Base-by-base conservation (phyloP, 2,113 vertebrate species). In the Oryzias javanicus region DNA sequence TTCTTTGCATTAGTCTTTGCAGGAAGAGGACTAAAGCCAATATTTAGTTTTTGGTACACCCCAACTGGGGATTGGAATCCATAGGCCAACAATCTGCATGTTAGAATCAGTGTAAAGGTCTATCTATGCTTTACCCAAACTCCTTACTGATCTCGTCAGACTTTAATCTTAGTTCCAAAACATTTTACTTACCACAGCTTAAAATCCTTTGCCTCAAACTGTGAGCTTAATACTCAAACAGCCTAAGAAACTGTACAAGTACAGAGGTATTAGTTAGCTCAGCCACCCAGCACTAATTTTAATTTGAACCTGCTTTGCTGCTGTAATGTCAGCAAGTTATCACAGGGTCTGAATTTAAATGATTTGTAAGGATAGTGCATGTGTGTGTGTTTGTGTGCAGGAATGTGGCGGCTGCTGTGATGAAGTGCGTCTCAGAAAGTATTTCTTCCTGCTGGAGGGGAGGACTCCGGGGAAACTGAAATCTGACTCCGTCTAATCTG, bases 301-400 rank as follows among this genome's bases (percentile, higher is more conserved):
- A 73, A 80, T 69, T 68, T 64, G 70, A 76, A 80, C 53, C 70
- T 47, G 61, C 61, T 67, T 70, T 46, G 54, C 52, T 62, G 60
- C 60, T 63, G 61, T 76, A 67, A 74, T 76, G 84, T 89, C 79
- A 86, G 72, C 82, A 78, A 72, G 82, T 84, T 75, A 74, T 67
- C 27, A 49, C 47, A 57, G 57, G 71, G 67, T 24, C 53, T 46
- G 54, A 54, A 70, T 76, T 79, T 56, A 27, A 61, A 78, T 74
- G 68, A 79, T 64, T 78, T 60, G 20, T 71, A 76, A 57, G 51
- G 70, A 79, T 52, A 53, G 52, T 62, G 60, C 27, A 42, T 5
- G 40, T 1, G 52, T 65, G 57, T 67, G 67, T 42, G 46, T 49
- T 40, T 45, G 5, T 46, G 17, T 27, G 52, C 27, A 29, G 17